Base-by-base conservation (phyloP, 23 tunicate species). In the Ciona savignyi region DNA sequence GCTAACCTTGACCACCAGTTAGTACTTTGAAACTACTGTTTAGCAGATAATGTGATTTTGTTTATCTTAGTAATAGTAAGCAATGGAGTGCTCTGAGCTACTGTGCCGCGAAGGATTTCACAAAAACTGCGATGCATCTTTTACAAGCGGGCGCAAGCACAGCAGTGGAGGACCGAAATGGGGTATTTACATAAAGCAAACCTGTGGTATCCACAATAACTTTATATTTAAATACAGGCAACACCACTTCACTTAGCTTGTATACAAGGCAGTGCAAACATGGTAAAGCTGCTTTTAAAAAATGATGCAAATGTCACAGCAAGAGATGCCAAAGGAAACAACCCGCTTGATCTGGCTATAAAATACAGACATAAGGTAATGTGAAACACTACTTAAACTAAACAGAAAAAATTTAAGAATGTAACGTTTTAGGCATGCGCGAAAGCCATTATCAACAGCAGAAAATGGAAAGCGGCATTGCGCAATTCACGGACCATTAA, bases 401-500 rank as follows among this genome's bases (percentile, higher is more conserved):
- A 25, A 65, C 26, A 65, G 11, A 19, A n/a, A 25, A 19, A 65
- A 19, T 6, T 65, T 19, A 65, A n/a, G 26, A 19, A 26, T 75
- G 1, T 75, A 4, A 27, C 15, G 27, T 4, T 42, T 27, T 71
- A 79, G 84, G 32, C 23, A 3, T 79, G 84, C 32, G 84, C 34
- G 0, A 30, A 27, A 22, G 77, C 32, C 70, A 79, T 79, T 70
- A 75, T 79, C 28, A 32, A 79, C 25, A 79, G 84, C 62, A 11
- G 33, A 4, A 79, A 70, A 60, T 79, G 84, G 84, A 79, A 79
- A 60, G 71, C 80, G 4, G 84, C 84, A 0, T 2, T 79, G 27
- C 32, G 81, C 1, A 1, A 51, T 2, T 6, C 77, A 49, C 28
- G 23, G 23, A 22, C 22, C 4, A 23, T 4, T 4, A 20, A 31